Conservation (phyloP, 2,113 vertebrate genomes). For the Ailuropoda melanoleuca region DNA sequence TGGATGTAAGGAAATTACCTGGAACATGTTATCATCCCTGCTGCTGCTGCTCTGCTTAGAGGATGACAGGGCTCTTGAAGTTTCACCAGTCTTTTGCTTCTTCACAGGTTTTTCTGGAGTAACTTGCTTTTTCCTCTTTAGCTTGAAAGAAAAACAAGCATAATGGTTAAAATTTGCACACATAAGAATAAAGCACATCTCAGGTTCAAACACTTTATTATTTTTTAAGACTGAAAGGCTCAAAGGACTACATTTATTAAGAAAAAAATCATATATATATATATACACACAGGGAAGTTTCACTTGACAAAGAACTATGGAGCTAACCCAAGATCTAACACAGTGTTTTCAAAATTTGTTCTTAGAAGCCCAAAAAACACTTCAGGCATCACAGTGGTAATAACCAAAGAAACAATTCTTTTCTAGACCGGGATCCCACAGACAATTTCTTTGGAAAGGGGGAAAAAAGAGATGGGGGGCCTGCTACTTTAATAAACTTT, state of each 20-base stretch:
- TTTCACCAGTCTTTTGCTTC: slow-evolving; percentile 95
- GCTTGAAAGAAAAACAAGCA: slow-evolving; percentile 80
- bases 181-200: background rate
- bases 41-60: slow-evolving; percentile 88
- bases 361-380: background rate
- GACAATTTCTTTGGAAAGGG: background rate
- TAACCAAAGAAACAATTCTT: background rate
- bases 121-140: slow-evolving; percentile 93
- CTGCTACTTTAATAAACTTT: slow-evolving; percentile 32
- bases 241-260: slow-evolving; percentile 10
- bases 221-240: background rate
- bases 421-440: background rate
- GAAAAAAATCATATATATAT: background rate
- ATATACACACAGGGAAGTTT: background rate
- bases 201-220: slow-evolving; percentile 8
- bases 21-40: slow-evolving; percentile 96
- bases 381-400: background rate
- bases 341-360: background rate
- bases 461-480: background rate
- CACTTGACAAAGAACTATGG: slow-evolving; percentile 32
- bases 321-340: background rate
- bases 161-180: slow-evolving; percentile 29
- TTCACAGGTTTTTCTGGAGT: slow-evolving; percentile 92
- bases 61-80: slow-evolving; percentile 91
- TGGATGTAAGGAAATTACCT: slow-evolving; percentile 85